Evolutionary conservation across 2,888 invertebrate species (phyloP).

Genomic region (Meteorus cinctellus): DNA sequence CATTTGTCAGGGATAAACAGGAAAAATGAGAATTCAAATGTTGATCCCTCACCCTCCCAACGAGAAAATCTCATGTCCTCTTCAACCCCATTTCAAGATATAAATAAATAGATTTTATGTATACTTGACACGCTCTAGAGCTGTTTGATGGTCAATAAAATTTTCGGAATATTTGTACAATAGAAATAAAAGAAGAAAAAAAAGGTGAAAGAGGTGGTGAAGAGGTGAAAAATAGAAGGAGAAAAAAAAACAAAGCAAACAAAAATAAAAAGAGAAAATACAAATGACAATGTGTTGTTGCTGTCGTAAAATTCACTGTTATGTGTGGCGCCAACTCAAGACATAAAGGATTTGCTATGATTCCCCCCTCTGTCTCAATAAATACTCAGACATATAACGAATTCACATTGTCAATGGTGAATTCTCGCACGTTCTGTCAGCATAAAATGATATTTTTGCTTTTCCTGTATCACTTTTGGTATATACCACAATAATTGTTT

Average conservation of each 20-base stretch:
- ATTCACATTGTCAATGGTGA: background rate
- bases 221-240: background rate
- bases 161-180: constrained; percentile 1
- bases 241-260: background rate
- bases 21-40: too few species aligned
- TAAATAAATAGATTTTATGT: background rate
- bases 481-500: too few species aligned
- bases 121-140: background rate
- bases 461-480: background rate
- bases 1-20: too few species aligned
- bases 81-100: too few species aligned
- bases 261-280: background rate
- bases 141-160: constrained; percentile 6
- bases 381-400: constrained; percentile 13
- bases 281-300: constrained; percentile 5
- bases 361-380: background rate
- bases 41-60: too few species aligned
- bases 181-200: background rate
- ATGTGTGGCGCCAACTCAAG: background rate
- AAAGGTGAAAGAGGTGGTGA: background rate
- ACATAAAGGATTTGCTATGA: background rate
- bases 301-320: background rate
- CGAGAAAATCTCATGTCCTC: too few species aligned
- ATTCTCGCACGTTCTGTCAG: background rate
- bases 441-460: background rate